A percentile compares a stretch with the other conserved stretches of the same genome.
Conservation (phyloP, 2,797 vertebrate genomes). For the Myripristis jacobus region DNA sequence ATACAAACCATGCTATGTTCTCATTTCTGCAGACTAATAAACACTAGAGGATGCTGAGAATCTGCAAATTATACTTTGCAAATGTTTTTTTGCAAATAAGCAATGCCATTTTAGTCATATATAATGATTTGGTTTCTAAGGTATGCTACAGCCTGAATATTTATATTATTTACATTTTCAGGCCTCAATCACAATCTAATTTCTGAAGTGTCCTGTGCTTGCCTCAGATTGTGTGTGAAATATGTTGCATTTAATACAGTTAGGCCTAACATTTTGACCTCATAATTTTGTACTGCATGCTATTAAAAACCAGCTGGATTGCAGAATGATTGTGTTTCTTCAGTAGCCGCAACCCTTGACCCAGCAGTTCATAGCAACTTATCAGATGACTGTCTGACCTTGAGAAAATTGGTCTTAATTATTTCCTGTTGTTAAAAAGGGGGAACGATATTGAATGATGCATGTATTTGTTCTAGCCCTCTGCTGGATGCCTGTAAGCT, state of each 20-base stretch:
- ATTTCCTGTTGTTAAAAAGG: conserved; percentile 88
- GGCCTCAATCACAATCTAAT: not conserved
- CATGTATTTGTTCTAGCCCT: conserved; percentile 46
- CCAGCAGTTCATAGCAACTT: conserved; percentile 81
- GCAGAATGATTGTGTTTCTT: conserved; percentile 82
- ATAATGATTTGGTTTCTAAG: too few species aligned
- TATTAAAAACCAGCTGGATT: conserved; percentile 80
- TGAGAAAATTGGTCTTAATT: conserved; percentile 91
- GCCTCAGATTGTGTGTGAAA: conserved; percentile 2
- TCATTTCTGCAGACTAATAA: not conserved
- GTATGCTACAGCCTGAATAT: too few species aligned
- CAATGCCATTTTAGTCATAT: too few species aligned
- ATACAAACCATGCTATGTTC: too few species aligned
- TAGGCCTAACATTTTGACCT: conserved; percentile 45
- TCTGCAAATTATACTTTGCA: too few species aligned
- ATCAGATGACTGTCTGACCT: conserved; percentile 90
- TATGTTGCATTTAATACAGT: conserved; percentile 34
- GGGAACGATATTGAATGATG: conserved; percentile 79
- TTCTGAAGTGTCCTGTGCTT: not conserved
- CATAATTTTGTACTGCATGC: conserved; percentile 60
- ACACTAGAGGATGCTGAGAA: not conserved
- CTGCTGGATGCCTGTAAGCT: conserved; percentile 22
- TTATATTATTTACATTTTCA: not conserved
- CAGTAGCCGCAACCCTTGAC: conserved; percentile 85
- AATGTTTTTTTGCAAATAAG: too few species aligned